Base-by-base conservation (phyloP, 2,113 vertebrate genomes). In the Elephas maximus region DNA sequence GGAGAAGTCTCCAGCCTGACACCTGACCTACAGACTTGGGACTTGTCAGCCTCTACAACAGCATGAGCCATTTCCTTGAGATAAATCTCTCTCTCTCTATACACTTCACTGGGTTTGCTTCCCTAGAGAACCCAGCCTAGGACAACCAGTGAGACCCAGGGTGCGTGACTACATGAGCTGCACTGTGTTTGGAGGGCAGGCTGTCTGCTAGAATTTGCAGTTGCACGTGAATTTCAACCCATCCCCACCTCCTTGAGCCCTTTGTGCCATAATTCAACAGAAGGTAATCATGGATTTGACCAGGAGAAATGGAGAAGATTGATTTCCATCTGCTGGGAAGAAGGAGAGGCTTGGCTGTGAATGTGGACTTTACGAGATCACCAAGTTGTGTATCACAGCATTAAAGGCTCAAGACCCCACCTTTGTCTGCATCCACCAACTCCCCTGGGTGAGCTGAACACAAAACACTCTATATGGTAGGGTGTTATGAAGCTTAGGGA, bases 121-220 rank as follows among this genome's bases (percentile, higher is more conserved):
- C 53, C 15, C 53, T 57, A 48, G 48, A 48, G 48, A 48, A 48
- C 48, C 3, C 48, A 48, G 48, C 48, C 48, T 48, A 48, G 11
- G 53, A 57, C 53, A 57, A 57, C 53, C 53, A 21, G 10, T 21
- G 18, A 57, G 71, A 2, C 10, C 21, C 3, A 4, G 15, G 21
- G 15, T 51, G 53, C 41, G 20, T 33, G 30, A 78, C 4, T 20
- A 44, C 30, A 17, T 2, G 23, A 23, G n/a, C 53, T 28, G 8
- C 1, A 1, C 51, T 73, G 9, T 3, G 9, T 63, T 11, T 17
- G 2, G 26, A 83, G 11, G 53, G 12, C 23, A 17, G 6, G 30
- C 24, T 41, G 2, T 7, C 6, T 0, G 37, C 10, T 0, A 30
- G 28, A 44, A 10, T n/a, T 60, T 60, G 23, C 57, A 51, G 41